A percentile compares a stretch with the other conserved stretches of the same genome.
phyloP scores from a whole-genome alignment of 92 coral and sea anemone species.

The Nematostella vectensis region DNA sequence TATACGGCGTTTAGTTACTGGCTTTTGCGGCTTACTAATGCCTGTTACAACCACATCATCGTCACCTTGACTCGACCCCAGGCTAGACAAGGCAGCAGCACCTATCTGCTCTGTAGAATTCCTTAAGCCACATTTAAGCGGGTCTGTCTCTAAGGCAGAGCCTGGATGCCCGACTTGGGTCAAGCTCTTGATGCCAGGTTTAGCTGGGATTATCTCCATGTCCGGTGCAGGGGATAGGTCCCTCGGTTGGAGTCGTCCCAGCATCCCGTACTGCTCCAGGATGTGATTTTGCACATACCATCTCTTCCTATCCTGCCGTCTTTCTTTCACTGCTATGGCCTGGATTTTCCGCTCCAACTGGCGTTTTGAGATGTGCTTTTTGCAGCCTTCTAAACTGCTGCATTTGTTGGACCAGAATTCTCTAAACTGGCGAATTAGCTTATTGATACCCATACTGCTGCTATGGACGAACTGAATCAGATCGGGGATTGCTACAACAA shows the following conservation, averaged over 20 bases:
- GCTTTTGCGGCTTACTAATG: background rate
- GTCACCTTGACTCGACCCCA: background rate
- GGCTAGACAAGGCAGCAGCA: background rate
- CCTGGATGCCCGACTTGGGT: background rate
- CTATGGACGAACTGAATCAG: slow-evolving; percentile 78
- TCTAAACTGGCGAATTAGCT: slow-evolving; percentile 60
- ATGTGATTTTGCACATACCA: slow-evolving; percentile 80
- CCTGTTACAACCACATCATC: background rate
- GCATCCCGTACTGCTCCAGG: slow-evolving; percentile 42
- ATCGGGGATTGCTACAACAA: slow-evolving; percentile 74
- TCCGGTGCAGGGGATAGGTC: slow-evolving; percentile 4
- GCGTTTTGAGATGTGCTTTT: slow-evolving; percentile 80
- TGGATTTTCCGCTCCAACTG: slow-evolving; percentile 77
- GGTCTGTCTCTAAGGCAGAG: too few species aligned
- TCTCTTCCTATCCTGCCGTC: slow-evolving; percentile 55
- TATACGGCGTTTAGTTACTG: background rate
- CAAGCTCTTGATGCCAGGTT: background rate
- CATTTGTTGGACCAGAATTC: slow-evolving; percentile 77
- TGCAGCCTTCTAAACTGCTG: slow-evolving; percentile 28
- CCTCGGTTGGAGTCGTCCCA: slow-evolving; percentile 9
- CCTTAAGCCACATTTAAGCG: too few species aligned
- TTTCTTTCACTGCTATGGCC: slow-evolving; percentile 77
- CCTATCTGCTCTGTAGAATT: background rate
- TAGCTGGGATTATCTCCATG: background rate
- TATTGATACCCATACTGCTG: slow-evolving; percentile 64